Base-by-base conservation (phyloP, 37 sponge, comb jelly and placozoan genomes). In the Mnemiopsis leidyi region DNA sequence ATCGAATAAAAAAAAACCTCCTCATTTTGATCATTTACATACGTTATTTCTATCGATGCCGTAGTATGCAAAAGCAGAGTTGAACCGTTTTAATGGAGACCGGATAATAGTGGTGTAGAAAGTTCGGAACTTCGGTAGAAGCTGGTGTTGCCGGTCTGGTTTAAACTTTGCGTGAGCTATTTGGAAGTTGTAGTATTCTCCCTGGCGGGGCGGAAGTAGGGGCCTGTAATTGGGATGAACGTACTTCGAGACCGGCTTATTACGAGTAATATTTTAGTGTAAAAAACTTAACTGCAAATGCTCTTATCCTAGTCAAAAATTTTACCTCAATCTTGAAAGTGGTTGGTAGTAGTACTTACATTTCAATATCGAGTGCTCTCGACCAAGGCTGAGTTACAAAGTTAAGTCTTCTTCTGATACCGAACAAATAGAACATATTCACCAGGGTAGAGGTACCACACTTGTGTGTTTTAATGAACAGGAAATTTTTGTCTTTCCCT, bases 101-200 rank as follows among this genome's bases (percentile, higher is more conserved):
- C 79, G 79, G 36, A 77, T 32, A 36, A 77, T 77, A 20, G 79
- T 77, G 1, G 79, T 77, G 79, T 77, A 77, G 79, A 77, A 32
- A 34, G 79, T 77, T 1, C 20, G 26, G 18, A 16, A 13, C 35
- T 77, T 77, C 20, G 79, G 79, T 0, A 77, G 36, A 32, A 77
- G 1, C 21, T 34, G 35, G 36, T 77, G 79, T 18, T 77, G 79
- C 20, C 21, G 20, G 2, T 31, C 36, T 21, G 79, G 79, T 3
- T 77, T 77, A 34, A 77, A 77, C 32, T 13, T 31, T 34, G 79
- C 79, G 36, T 77, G 79, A 77, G 79, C 79, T 33, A 26, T 31
- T 32, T 77, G 79, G 1, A 77, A 31, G 36, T 77, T 77, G 79
- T 77, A 77, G 35, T 77, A 0, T 16, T 36, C 79, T 1, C 79